Conservation (phyloP, 2,797 vertebrate species). For the Petrocephalus sullivani region DNA sequence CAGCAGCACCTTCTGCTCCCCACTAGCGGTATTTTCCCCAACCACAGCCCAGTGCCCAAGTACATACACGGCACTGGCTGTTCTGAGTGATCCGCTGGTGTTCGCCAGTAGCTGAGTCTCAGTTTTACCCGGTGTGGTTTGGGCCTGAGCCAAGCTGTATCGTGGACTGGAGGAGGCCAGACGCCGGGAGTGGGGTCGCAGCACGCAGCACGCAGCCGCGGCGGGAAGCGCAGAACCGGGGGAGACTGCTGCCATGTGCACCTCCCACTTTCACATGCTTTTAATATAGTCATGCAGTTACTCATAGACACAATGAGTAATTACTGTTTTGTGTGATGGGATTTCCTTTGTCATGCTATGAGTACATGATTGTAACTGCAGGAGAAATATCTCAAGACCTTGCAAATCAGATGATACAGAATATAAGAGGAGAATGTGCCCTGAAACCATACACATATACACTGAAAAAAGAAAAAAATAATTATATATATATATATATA, state of each 20-base stretch:
- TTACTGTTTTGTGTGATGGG: background rate
- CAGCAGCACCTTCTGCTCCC: too few relatives aligned
- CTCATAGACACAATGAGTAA: background rate
- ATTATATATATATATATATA: too few relatives aligned
- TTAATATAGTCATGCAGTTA: background rate
- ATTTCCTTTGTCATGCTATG: background rate
- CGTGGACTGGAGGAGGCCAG: background rate
- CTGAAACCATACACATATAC: background rate
- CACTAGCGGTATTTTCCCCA: too few relatives aligned
- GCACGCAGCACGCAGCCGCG: background rate
- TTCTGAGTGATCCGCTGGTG: background rate
- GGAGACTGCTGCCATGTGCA: background rate
- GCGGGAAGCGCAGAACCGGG: background rate
- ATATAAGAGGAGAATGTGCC: background rate
- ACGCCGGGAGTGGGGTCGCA: background rate
- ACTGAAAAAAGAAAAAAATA: too few relatives aligned
- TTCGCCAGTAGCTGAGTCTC: background rate
- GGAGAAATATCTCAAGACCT: background rate
- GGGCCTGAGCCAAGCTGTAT: background rate
- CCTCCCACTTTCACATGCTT: background rate
- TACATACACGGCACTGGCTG: background rate
- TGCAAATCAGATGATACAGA: background rate
- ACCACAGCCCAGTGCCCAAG: background rate
- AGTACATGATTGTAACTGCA: background rate
- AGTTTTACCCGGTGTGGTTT: background rate